Base-by-base conservation (phyloP, 2,797 vertebrate species). In the Tolypeutes matacus region DNA sequence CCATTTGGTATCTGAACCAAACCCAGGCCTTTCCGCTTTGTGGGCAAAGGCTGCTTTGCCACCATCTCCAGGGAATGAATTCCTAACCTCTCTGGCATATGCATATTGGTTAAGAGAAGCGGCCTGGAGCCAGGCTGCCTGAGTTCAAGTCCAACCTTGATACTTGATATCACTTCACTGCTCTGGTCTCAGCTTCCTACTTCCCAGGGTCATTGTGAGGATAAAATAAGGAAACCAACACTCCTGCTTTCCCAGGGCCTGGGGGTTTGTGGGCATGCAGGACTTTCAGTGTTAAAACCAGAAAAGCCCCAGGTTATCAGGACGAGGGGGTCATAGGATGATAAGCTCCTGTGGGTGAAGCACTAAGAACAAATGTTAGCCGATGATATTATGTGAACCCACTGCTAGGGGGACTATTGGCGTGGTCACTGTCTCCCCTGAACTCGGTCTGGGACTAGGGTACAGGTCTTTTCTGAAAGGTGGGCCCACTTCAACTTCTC, bases 1-100 rank as follows among this genome's bases (percentile, higher is more conserved):
- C 81, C 72, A 83, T 81, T 90, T 93, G 86, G 94, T 73, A 53
- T 86, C 46, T 92, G 94, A 77, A 83, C 58, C 49, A 95, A 93
- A 81, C n/a, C 92, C 84, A 95, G 84, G 75, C n/a, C 76, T 93
- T 91, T 87, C 4, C 31, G 78, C 76, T 94, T 89, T 87, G 7
- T 34, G 69, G 87, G 89, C 69, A 88, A 62, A 87, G 60, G 27
- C 23, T 65, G 65, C 60, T 76, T 91, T 91, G 56, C 23, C n/a
- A 67, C 31, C 25, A 11, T 53, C 46, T 25, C 34, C 46, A 53
- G 21, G 13, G 14, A 85, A 36, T 18, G 29, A 39, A 20, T 42
- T 25, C 69, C 36, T 39, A 27, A 25, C n/a, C 8, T 27, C 69
- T 51, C 77, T 65, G 36, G 53, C 72, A 70, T 69, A 58, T 56